Evolutionary conservation across 2,888 invertebrate species (phyloP).

Genomic region (Drosophila cognata): DNA sequence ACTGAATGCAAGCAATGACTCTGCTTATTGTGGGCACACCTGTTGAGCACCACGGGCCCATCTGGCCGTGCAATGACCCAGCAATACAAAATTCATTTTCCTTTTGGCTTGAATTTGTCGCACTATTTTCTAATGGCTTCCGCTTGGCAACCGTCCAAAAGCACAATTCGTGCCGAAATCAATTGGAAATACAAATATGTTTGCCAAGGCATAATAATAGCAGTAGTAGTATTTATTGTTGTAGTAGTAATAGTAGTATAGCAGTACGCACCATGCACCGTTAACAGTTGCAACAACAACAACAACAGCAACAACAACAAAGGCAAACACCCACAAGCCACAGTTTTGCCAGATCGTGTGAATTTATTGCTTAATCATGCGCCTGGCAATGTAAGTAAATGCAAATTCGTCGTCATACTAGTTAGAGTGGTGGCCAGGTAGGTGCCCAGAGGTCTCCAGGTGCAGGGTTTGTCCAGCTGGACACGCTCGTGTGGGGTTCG

Average conservation of each 20-base stretch:
- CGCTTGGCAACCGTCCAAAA: constrained; percentile 37
- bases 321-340: constrained; percentile 31
- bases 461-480: constrained; percentile 61
- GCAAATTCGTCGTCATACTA: constrained; percentile 35
- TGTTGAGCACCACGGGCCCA: constrained; percentile 17
- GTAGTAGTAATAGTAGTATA: constrained; percentile 7
- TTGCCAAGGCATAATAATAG: constrained; percentile 9
- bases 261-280: constrained; percentile 36
- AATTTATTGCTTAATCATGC: constrained; percentile 76
- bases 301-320: constrained; percentile 15
- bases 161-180: constrained; percentile 44
- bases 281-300: constrained; percentile 38
- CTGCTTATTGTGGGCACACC: constrained; percentile 25
- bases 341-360: constrained; percentile 53
- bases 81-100: neutral
- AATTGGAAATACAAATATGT: constrained; percentile 51
- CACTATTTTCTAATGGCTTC: constrained; percentile 34
- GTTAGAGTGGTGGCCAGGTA: constrained; percentile 5
- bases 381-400: constrained; percentile 64
- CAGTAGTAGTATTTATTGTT: neutral
- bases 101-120: constrained; percentile 13
- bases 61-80: neutral
- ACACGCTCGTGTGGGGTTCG: constrained; percentile 36
- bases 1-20: constrained; percentile 7
- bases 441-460: constrained; percentile 23